Evolutionary conservation across 2,888 invertebrate genomes (phyloP), one percentile per base, ranked within the genome.

Genomic region (Meiosimyza decipiens): DNA sequence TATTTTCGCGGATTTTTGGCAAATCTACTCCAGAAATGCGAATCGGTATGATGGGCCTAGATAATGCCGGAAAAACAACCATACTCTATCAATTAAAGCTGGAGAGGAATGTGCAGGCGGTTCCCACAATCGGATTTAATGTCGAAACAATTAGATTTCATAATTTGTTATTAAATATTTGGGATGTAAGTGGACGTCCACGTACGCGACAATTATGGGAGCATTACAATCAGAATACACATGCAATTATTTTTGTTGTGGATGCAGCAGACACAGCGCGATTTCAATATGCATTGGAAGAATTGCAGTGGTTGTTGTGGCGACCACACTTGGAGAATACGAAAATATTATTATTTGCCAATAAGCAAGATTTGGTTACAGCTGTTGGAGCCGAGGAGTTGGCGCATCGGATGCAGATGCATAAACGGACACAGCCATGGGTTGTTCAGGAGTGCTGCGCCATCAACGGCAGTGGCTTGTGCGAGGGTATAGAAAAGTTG

Each of bases 61-160:
- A 82, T 70, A 80, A 79, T 54, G 81, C 82, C 6, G 82, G 83
- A 16, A 82, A 83, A 71, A 83, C 82, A 12, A 81, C 81, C 16
- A 78, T 81, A 50, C 76, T 82, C 0, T 82, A 82, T 75, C 82
- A 82, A 71, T 73, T 82, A 22, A 79, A 81, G 73, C 70, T 79
- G 51, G 80, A 78, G 11, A 77, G 77, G 62, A 74, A 80, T 65
- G 75, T 80, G 15, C 72, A 77, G n/a, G 74, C 80, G 12, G 74
- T 79, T 15, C 82, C 82, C 7, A 82, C 82, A 18, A 79, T 81
- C 18, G 82, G 81, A 11, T 82, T 82, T 51, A 82, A 82, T 75
- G 81, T 82, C 7, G 82, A 82, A 69, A 80, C 79, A 6, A 78
- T 82, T 7, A 76, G 78, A 54, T 80, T 78, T 52, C 77, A 77